A percentile compares a stretch with the other conserved stretches of the same genome.
These are phyloP conservation scores for Hoplostethus atlanticus DNA, from an alignment of 2,797 vertebrate species.

Conservation along the genomic window DNA sequence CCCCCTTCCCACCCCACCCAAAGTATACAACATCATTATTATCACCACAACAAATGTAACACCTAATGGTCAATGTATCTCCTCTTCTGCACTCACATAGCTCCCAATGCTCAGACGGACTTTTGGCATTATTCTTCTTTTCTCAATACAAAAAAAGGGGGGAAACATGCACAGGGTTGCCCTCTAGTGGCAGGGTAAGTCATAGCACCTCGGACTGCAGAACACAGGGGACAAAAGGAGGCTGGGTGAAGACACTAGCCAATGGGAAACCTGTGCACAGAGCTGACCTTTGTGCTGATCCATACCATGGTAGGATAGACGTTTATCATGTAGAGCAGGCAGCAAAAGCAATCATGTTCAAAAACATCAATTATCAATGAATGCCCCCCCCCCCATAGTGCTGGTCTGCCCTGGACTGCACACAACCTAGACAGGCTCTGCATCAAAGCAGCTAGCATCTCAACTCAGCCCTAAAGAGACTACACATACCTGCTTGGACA, in stretches of 20 bases:
- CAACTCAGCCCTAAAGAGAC: conserved; percentile 38
- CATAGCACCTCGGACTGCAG: conserved; percentile 73
- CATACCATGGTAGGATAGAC: conserved; percentile 16
- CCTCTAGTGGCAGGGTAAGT: conserved; percentile 55
- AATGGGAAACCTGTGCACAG: conserved; percentile 24
- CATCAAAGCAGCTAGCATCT: conserved; percentile 53
- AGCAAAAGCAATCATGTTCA: conserved; percentile 31
- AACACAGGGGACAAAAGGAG: conserved; percentile 17
- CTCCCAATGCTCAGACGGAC: conserved; percentile 53
- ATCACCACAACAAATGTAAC: conserved; percentile 77
- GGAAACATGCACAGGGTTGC: conserved; percentile 70
- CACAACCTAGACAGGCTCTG: conserved; percentile 26
- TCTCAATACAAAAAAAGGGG: conserved; percentile 44
- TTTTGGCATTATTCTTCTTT: conserved; percentile 70
- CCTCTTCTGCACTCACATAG: conserved; percentile 41
- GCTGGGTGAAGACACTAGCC: conserved; percentile 15
- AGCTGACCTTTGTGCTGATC: conserved; percentile 37
- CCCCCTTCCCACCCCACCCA: conserved; percentile 33
- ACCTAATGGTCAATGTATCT: conserved; percentile 62
- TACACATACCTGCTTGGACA: conserved; percentile 44
- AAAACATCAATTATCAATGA: no score
- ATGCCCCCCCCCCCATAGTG: neutral
- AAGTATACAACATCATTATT: conserved; percentile 71
- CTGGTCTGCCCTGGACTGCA: conserved; percentile 9
- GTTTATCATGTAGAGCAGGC: conserved; percentile 33